phyloP scores from a whole-genome alignment of 2,797 vertebrate species.

The Delichon dasypus region DNA sequence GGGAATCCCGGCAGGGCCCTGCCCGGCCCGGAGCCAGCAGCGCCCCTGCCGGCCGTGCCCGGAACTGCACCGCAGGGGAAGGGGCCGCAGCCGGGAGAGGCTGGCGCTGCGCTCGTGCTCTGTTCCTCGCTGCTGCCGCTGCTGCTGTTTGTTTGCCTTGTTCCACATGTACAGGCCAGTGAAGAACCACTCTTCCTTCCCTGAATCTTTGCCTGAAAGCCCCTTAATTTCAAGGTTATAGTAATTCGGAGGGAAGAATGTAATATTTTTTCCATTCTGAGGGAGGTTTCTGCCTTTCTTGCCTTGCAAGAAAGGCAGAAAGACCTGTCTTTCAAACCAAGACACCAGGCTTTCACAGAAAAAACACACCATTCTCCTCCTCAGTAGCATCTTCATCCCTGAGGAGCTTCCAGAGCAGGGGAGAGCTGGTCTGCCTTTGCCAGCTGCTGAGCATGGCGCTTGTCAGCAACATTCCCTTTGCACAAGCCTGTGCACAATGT shows the following conservation, averaged over 20 bases:
- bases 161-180: too few relatives aligned
- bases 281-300: neutral
- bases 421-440: neutral
- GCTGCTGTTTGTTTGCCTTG: too few relatives aligned
- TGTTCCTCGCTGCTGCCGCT: accelerated
- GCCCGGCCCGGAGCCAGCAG: too few relatives aligned
- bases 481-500: accelerated
- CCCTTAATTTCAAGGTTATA: neutral
- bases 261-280: neutral
- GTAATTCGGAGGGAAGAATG: neutral
- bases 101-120: accelerated
- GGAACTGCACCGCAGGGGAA: neutral
- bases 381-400: neutral
- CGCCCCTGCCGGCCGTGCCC: neutral
- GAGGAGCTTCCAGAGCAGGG: neutral
- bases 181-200: neutral
- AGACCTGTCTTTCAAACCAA: neutral
- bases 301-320: too few relatives aligned
- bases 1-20: too few relatives aligned
- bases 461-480: accelerated
- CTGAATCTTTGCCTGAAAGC: neutral
- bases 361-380: neutral
- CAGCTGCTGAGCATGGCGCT: neutral
- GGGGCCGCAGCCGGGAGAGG: accelerated
- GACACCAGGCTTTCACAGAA: neutral